These are phyloP conservation scores for Ferdinandea cuprea DNA, from an alignment of 2,888 invertebrate genomes.

Conservation along the genomic window DNA sequence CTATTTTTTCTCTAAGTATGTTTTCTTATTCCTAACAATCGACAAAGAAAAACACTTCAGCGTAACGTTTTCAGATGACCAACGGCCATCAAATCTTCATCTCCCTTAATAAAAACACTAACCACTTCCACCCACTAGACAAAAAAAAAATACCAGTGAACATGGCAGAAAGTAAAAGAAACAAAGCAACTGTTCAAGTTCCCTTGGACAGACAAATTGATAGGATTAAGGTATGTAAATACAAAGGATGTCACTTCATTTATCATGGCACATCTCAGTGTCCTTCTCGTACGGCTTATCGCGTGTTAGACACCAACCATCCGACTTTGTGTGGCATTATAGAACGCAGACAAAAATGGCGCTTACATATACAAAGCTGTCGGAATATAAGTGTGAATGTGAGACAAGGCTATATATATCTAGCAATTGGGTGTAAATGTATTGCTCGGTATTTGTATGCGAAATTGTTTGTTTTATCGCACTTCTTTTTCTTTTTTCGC, in stretches of 20 bases:
- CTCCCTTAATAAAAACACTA: conserved; percentile 8
- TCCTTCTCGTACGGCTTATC: conserved; percentile 57
- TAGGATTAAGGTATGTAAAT: conserved; percentile 73
- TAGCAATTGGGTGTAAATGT: background rate
- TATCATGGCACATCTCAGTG: conserved; percentile 52
- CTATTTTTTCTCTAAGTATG: too few species aligned
- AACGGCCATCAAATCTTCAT: conserved; percentile 25
- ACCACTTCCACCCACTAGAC: background rate
- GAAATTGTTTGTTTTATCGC: conserved; percentile 41
- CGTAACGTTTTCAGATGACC: conserved; percentile 38
- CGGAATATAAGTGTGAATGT: conserved; percentile 18
- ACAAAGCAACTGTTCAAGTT: conserved; percentile 62
- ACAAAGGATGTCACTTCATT: conserved; percentile 69
- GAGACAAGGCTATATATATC: conserved; percentile 41
- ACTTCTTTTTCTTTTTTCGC: background rate
- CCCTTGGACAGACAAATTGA: conserved; percentile 71
- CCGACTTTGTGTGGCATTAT: conserved; percentile 20
- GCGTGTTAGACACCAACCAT: conserved; percentile 53
- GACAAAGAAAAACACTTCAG: conserved; percentile 35
- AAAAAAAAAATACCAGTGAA: background rate
- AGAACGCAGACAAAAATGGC: conserved; percentile 41
- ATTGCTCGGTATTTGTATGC: conserved; percentile 21
- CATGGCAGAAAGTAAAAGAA: conserved; percentile 27
- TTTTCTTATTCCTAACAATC: conserved; percentile 10
- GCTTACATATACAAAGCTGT: background rate